Evolutionary conservation across 2,797 vertebrate genomes (phyloP), one percentile per base, ranked within the genome.

Genomic region (Sebastes steindachneri): DNA sequence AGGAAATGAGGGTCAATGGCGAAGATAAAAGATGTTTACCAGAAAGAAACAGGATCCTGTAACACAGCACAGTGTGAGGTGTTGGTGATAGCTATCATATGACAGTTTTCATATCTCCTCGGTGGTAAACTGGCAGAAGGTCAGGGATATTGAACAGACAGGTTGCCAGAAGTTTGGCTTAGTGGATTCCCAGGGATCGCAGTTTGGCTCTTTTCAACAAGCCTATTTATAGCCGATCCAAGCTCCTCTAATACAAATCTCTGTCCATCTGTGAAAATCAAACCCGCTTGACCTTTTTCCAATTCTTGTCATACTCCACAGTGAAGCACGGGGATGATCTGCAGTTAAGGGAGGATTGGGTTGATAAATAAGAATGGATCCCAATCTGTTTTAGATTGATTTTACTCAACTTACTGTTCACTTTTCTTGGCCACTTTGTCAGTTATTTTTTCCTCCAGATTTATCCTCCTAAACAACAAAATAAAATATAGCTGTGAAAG

Each of bases 151-250:
- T 67, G 72, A 86, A 75, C 83, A 89, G 82, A 88, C 73, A 79
- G 75, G 84, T 82, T 78, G 82, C 87, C 90, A 93, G 86, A 86
- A 77, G 82, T 86, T 89, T 86, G 80, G 83, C 85, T 92, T 85
- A 84, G 84, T 76, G 77, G 84, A 84, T 89, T 89, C 90, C 84
- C 84, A 28, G 76, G 80, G 80, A 89, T 84, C 87, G 75, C 54
- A 41, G 79, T 67, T 80, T 86, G 85, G 88, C 86, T 84, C 71
- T 37, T 48, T 79, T 75, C 86, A 59, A 59, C 29, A 17, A 64
- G 84, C 59, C 87, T 81, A 86, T 91, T 90, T 86, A 85, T 88
- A 88, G 62, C 62, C 31, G 19, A 69, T 68, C 59, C 57, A 23
- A 84, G 75, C 81, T 76, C 35, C 58, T 45, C 63, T 35, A 83